phyloP scores from a whole-genome alignment of 2,797 vertebrate species.

The Sitta carolinensis region DNA sequence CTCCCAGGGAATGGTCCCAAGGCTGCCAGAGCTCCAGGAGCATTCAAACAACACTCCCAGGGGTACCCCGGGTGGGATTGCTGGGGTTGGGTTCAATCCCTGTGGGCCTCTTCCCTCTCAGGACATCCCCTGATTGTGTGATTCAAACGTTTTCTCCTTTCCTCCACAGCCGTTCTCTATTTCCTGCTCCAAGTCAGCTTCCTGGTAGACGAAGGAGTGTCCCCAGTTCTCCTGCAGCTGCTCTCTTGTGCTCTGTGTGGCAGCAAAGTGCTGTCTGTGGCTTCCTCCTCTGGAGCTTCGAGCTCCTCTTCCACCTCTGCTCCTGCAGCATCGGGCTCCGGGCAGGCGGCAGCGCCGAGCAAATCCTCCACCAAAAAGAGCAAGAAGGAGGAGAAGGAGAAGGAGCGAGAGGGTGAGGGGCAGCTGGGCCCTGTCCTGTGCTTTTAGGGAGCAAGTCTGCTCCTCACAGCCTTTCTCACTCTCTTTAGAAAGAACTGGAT shows the following conservation, averaged over 20 bases:
- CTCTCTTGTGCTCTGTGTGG: constrained; percentile 97
- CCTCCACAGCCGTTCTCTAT: constrained; percentile 89
- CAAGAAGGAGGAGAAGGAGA: constrained; percentile 98
- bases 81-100: background rate
- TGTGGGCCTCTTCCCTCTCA: background rate
- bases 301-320: constrained; percentile 72
- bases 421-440: background rate
- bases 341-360: constrained; percentile 86
- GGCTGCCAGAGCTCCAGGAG: background rate
- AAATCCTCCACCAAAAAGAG: constrained; percentile 98
- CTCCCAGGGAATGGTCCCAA: background rate
- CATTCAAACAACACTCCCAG: accelerated
- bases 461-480: background rate
- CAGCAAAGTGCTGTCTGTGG: constrained; percentile 90
- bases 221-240: constrained; percentile 93
- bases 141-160: background rate
- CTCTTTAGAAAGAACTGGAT: background rate
- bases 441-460: background rate
- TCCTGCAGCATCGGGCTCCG: constrained; percentile 77
- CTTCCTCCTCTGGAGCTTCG: constrained; percentile 77
- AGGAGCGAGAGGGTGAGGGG: constrained; percentile 92
- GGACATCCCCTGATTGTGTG: background rate
- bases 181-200: constrained; percentile 99
- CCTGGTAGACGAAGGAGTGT: constrained; percentile 96
- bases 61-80: background rate